Evolutionary conservation across 2,113 vertebrate genomes (phyloP).

Genomic region (Hiodon alosoides): DNA sequence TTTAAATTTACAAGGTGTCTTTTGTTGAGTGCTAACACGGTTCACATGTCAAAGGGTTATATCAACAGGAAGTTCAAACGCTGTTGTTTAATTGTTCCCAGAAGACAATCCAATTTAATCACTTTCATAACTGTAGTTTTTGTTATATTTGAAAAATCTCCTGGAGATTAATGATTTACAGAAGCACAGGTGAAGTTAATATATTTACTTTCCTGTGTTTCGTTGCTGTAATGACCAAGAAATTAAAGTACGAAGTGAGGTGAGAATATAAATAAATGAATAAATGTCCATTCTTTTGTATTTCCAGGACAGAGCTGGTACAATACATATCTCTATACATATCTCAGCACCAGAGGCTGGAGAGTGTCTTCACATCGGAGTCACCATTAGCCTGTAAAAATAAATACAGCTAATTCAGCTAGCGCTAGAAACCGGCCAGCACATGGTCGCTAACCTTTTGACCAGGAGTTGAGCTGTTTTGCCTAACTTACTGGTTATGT

Average conservation of each 20-base stretch:
- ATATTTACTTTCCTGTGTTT: background rate
- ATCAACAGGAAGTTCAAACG: too few relatives aligned
- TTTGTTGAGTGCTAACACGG: too few relatives aligned
- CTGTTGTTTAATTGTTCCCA: too few relatives aligned
- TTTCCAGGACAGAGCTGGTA: too few relatives aligned
- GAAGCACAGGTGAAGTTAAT: background rate
- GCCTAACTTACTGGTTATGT: constrained; percentile 46
- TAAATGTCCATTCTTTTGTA: too few relatives aligned
- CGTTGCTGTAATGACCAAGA: background rate
- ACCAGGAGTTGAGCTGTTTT: constrained; percentile 46
- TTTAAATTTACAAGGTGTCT: too few relatives aligned
- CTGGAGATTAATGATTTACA: too few relatives aligned
- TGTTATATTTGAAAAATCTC: too few relatives aligned
- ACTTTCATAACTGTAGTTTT: too few relatives aligned
- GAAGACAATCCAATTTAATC: too few relatives aligned
- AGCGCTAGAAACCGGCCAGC: constrained; percentile 46
- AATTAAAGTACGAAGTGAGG: background rate
- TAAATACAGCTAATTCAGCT: constrained; percentile 61
- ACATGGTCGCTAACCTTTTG: constrained; percentile 58
- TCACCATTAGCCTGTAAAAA: constrained; percentile 55
- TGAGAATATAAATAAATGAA: too few relatives aligned
- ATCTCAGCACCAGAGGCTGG: constrained; percentile 33
- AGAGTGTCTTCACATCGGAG: constrained; percentile 46
- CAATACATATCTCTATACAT: constrained; percentile 21
- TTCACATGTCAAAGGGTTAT: too few relatives aligned